Conservation (phyloP, 2,113 vertebrate species). For the Ciconia maguari region DNA sequence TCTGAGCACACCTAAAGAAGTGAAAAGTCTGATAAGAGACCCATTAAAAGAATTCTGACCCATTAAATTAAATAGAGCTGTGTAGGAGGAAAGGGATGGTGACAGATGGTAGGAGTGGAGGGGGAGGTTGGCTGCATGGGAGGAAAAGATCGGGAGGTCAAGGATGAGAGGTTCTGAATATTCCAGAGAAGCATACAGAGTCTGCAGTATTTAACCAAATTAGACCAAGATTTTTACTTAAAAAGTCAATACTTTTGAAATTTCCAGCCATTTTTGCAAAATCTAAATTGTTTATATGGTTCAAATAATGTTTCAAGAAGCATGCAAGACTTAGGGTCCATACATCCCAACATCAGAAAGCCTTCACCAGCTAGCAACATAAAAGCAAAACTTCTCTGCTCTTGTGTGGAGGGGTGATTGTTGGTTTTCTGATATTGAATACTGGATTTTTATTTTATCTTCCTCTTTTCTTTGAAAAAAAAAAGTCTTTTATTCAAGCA, state of each 20-base stretch:
- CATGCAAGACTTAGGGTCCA: fast-evolving
- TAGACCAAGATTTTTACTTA: neutral
- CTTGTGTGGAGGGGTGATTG: fast-evolving
- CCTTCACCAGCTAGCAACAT: neutral
- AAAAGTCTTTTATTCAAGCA: neutral
- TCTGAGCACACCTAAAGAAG: neutral
- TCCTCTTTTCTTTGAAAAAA: neutral
- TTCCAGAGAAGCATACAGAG: neutral
- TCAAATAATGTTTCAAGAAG: neutral
- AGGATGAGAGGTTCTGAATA: neutral
- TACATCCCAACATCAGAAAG: neutral
- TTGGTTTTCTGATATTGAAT: neutral
- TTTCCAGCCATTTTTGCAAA: neutral
- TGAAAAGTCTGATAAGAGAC: neutral
- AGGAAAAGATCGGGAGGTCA: neutral
- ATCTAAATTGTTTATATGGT: neutral
- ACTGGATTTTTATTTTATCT: neutral
- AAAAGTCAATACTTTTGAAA: neutral
- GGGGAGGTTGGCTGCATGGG: fast-evolving
- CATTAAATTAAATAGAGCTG: neutral
- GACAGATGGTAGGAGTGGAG: neutral
- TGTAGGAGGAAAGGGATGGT: neutral
- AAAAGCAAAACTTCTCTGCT: neutral
- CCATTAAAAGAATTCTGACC: neutral
- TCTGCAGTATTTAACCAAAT: neutral